Conservation (phyloP, 2,888 invertebrate species). For the Epinotia brunnichana region DNA sequence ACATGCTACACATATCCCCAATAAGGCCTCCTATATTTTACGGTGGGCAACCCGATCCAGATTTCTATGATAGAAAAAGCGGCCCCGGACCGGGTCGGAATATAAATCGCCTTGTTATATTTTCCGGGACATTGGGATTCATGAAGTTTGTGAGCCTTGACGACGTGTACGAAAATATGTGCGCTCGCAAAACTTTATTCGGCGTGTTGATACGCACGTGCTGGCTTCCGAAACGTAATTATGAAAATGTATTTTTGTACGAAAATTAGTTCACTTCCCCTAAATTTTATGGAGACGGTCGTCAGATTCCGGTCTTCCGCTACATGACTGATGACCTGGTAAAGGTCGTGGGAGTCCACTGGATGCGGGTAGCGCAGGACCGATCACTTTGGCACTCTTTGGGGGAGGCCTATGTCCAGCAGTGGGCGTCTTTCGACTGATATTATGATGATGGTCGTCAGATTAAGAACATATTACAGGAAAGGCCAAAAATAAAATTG, state of each 20-base stretch:
- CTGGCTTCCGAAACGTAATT: not conserved
- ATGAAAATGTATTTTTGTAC: slow-evolving; percentile 20
- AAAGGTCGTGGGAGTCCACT: no score
- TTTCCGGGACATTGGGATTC: slow-evolving; percentile 83
- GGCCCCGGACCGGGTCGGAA: slow-evolving; percentile 72
- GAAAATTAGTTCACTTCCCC: not conserved
- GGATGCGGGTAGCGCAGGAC: no score
- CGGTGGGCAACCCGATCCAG: slow-evolving; percentile 62
- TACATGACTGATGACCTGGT: no score
- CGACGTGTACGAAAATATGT: slow-evolving; percentile 56
- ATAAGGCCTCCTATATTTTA: slow-evolving; percentile 57
- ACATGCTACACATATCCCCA: slow-evolving; percentile 51
- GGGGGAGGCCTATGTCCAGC: no score
- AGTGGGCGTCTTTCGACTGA: no score
- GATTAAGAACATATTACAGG: no score
- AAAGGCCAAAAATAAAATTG: no score
- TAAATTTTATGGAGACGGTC: not conserved
- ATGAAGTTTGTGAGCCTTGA: slow-evolving; percentile 78
- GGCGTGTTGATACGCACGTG: slow-evolving; percentile 22
- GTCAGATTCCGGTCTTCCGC: not conserved
- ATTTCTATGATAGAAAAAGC: slow-evolving; percentile 78
- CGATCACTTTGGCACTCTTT: no score
- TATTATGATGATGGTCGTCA: no score
- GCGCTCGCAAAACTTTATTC: slow-evolving; percentile 40
- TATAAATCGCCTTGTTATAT: slow-evolving; percentile 83